phyloP scores from a whole-genome alignment of 1,140 invertebrate genomes.

The Magallana angulata region DNA sequence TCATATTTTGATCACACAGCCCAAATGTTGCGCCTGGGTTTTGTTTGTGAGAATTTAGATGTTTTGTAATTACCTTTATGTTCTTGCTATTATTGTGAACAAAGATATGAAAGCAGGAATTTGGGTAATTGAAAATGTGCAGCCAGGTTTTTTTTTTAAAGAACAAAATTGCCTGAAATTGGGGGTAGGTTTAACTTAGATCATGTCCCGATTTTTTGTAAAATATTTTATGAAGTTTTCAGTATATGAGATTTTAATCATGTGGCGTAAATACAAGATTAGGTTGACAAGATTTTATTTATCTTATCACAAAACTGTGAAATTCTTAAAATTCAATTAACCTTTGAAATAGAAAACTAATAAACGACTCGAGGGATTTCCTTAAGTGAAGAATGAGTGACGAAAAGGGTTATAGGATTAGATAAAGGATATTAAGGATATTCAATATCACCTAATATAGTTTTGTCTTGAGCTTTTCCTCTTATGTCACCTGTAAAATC shows the following conservation, averaged over 20 bases:
- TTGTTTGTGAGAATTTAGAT: background rate
- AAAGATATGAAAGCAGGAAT: constrained; percentile 2
- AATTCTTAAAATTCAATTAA: constrained; percentile 39
- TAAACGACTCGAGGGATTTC: constrained; percentile 12
- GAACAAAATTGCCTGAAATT: constrained; percentile 17
- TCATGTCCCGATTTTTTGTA: constrained; percentile 11
- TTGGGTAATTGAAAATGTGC: background rate
- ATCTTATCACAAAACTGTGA: constrained; percentile 28
- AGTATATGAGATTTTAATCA: constrained; percentile 37
- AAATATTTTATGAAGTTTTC: constrained; percentile 15
- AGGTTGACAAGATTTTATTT: background rate
- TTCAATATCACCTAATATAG: constrained; percentile 31
- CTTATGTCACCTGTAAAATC: constrained; percentile 21
- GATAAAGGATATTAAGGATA: constrained; percentile 38
- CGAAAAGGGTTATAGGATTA: constrained; percentile 31
- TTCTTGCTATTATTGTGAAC: background rate
- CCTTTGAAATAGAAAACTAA: constrained; percentile 29
- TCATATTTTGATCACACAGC: too few species aligned
- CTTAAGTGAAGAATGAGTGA: constrained; percentile 13
- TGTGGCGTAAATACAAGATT: constrained; percentile 11
- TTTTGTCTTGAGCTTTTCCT: constrained; percentile 34
- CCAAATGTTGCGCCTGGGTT: too few species aligned
- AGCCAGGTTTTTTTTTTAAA: background rate
- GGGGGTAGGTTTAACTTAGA: background rate
- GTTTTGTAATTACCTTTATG: background rate